Evolutionary conservation across 2,113 vertebrate species (phyloP).

Genomic region (Chauna torquata): DNA sequence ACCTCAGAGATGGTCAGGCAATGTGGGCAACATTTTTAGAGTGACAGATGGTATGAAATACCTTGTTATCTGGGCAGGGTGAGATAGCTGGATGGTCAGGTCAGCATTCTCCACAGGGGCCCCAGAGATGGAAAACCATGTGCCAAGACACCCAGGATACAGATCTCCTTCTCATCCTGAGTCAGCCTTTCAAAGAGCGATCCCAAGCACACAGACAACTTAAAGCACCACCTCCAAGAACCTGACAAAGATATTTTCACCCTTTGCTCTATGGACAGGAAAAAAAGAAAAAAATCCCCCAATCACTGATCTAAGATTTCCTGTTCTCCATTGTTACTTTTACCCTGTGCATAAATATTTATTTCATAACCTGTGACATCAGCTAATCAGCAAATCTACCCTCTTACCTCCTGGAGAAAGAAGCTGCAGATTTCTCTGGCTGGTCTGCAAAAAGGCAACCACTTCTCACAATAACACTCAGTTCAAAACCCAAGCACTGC

Average conservation of each 20-base stretch:
- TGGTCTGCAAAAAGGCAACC: neutral
- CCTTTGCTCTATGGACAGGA: neutral
- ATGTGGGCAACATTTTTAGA: neutral
- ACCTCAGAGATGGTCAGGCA: neutral
- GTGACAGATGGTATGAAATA: neutral
- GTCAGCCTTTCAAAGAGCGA: neutral
- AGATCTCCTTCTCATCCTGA: accelerated
- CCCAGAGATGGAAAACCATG: neutral
- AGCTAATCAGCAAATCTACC: neutral
- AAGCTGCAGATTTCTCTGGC: neutral
- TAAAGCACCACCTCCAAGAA: neutral
- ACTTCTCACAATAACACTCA: neutral
- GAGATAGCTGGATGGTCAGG: neutral
- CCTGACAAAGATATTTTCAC: neutral
- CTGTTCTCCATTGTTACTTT: neutral
- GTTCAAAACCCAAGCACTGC: neutral
- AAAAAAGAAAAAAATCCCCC: neutral
- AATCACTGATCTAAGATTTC: neutral
- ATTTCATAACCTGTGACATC: neutral
- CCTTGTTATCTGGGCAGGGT: neutral
- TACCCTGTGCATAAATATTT: neutral
- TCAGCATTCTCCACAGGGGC: neutral
- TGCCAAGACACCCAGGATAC: neutral
- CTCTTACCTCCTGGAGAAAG: neutral
- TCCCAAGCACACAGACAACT: neutral